Percentiles rank a stretch among this genome's conserved stretches.
phyloP scores from a whole-genome alignment of 2,888 invertebrate genomes.

The Rhyacophila evoluta region DNA sequence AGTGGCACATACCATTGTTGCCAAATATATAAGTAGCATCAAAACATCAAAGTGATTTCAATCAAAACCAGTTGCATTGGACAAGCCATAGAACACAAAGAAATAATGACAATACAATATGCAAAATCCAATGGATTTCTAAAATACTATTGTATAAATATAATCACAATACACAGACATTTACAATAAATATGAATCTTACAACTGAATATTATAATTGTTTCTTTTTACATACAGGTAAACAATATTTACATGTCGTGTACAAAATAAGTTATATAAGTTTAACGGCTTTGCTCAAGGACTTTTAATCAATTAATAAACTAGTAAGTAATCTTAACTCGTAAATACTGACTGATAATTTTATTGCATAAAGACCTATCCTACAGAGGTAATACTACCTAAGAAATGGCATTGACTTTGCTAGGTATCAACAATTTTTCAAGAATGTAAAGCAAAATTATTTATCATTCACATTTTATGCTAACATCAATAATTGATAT shows the following conservation, averaged over 20 bases:
- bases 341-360: constrained; percentile 4
- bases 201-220: not conserved
- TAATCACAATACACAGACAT: constrained; percentile 6
- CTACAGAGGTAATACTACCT: not conserved
- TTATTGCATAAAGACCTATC: not conserved
- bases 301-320: not conserved
- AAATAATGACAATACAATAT: not conserved
- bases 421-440: no score
- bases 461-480: no score
- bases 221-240: no score
- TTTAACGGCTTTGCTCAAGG: constrained; percentile 6
- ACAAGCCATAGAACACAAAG: not conserved
- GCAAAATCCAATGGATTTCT: not conserved
- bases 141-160: not conserved
- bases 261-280: not conserved
- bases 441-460: no score
- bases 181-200: not conserved
- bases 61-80: no score
- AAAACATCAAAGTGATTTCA: no score
- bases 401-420: constrained; percentile 3
- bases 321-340: not conserved
- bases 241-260: not conserved
- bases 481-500: no score
- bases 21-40: no score
- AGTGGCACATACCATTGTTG: no score